Base-by-base conservation (phyloP, 2,888 invertebrate genomes). In the Aricia artaxerxes region DNA sequence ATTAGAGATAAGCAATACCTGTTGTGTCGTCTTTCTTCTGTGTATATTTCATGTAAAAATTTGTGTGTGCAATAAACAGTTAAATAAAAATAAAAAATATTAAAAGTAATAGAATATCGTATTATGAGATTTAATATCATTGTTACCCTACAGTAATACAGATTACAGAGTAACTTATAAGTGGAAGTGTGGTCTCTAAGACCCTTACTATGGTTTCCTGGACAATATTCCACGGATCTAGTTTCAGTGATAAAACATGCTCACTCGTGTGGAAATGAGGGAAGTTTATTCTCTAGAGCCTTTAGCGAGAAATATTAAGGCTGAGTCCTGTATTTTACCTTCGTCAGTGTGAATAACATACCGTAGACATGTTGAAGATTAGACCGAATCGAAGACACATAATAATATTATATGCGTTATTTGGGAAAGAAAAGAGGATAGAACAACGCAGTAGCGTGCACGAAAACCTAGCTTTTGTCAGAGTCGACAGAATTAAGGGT, bases 121-220 rank as follows among this genome's bases (percentile, higher is more conserved):
- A 64, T 31, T 64, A 11, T 9, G 24, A 44, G 44, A 6, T 44
- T 0, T 61, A 61, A 61, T 61, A 61, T 61, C 61, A 24, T 69
- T 35, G 35, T 5, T 35, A 64, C 31, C 64, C 11, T 7, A 31
- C 11, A 24, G 9, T 31, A 31, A 69, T 35, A 64, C 64, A 31
- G 11, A 69, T 13, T 35, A 35, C 64, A 31, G 11, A 69, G 35
- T 35, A 35, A 69, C 35, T 35, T 4, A 13, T 13, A 69, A 69
- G 13, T 11, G 7, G 64, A 24, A 31, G 9, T 64, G 64, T 9
- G 73, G 73, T 40, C 44, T 40, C 49, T 24, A 24, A 44, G 49
- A 73, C 49, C 49, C 49, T 73, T 73, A 35, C 40, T 73, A 75
- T 13, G 75, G 75, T 49, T 75, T 75, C 75, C 24, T 9, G 24